Evolutionary conservation across 2,113 vertebrate genomes (phyloP).

Genomic region (Coptodon rendalli): DNA sequence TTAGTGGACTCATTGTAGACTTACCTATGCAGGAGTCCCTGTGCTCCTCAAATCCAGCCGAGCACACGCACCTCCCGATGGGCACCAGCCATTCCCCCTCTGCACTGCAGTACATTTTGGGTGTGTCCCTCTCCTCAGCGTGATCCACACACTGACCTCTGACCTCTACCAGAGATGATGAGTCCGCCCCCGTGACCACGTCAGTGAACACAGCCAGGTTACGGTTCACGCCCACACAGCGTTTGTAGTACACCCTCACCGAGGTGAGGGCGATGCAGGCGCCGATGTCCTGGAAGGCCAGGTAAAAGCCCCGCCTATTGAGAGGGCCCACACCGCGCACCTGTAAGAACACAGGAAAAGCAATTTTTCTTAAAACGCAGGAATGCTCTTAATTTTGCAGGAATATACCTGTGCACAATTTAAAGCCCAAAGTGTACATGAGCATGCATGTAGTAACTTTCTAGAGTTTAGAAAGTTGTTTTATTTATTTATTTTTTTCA

Average conservation of each 20-base stretch:
- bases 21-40: constrained; percentile 88
- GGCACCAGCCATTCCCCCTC: constrained; percentile 98
- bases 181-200: constrained; percentile 91
- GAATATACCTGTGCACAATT: background rate
- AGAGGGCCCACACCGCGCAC: constrained; percentile 87
- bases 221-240: constrained; percentile 84
- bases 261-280: constrained; percentile 94
- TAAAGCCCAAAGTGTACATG: fast-evolving
- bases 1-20: background rate
- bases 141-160: constrained; percentile 89
- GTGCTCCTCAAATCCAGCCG: constrained; percentile 87
- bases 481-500: background rate
- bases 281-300: constrained; percentile 96
- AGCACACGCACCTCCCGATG: constrained; percentile 94
- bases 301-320: constrained; percentile 86
- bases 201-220: constrained; percentile 92
- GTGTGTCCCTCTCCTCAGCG: constrained; percentile 90
- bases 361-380: background rate
- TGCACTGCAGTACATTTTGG: constrained; percentile 98
- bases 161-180: constrained; percentile 93
- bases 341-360: background rate
- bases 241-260: constrained; percentile 92
- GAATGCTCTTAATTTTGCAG: background rate
- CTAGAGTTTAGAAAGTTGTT: background rate
- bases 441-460: background rate